A percentile compares a stretch with the other conserved stretches of the same genome.
Evolutionary conservation across 2,113 vertebrate species (phyloP).

Genomic region (Epinephelus moara): DNA sequence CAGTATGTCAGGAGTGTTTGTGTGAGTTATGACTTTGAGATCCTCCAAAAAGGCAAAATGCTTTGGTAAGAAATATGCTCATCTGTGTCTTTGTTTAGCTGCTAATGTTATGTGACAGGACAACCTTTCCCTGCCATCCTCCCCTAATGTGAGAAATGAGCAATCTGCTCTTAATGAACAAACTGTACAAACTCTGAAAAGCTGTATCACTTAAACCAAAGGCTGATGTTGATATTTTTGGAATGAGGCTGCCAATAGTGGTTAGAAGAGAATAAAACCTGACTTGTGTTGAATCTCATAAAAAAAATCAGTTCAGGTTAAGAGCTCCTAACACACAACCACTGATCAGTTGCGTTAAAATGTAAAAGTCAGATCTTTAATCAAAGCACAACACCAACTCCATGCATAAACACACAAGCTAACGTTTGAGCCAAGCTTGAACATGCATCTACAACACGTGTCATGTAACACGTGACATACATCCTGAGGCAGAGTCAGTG

Average conservation of each 20-base stretch:
- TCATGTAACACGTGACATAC: background rate
- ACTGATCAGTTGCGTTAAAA: background rate
- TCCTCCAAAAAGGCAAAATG: background rate
- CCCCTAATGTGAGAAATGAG: conserved; percentile 19
- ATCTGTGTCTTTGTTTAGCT: background rate
- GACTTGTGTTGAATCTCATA: background rate
- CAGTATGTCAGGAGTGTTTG: background rate
- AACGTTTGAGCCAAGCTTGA: background rate
- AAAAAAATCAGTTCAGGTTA: too few species aligned
- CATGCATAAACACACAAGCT: background rate
- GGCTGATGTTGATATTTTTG: background rate
- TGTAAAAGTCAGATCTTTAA: background rate
- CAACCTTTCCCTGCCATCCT: background rate
- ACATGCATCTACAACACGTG: background rate
- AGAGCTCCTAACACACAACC: background rate
- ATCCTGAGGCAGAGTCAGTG: too few species aligned
- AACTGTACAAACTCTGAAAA: background rate
- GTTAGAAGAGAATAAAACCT: background rate
- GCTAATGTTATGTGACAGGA: conserved; percentile 9
- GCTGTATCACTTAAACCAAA: background rate
- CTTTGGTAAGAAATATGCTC: background rate
- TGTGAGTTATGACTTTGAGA: background rate
- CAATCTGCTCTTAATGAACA: conserved; percentile 7
- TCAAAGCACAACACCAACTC: background rate
- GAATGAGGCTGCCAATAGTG: background rate